Evolutionary conservation across 2,888 invertebrate species (phyloP).

Genomic region (Orthonevra nobilis): DNA sequence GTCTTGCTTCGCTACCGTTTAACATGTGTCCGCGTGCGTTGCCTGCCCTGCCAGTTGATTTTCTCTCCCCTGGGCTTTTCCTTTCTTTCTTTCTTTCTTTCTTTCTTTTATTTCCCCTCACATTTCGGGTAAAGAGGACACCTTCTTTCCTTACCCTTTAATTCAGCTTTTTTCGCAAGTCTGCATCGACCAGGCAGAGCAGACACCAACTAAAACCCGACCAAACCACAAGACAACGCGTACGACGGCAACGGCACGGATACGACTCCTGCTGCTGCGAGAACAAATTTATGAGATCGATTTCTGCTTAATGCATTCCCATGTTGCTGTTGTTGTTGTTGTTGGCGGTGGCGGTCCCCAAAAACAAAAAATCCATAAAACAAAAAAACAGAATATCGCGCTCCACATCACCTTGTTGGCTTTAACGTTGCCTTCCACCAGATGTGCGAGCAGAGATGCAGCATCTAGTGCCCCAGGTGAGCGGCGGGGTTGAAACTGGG

Average conservation of each 20-base stretch:
- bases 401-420: no score
- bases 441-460: conserved; percentile 41
- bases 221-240: conserved; percentile 61
- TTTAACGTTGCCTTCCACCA: no score
- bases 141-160: conserved; percentile 63
- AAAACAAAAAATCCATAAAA: no score
- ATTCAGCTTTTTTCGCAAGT: conserved; percentile 53
- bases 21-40: conserved; percentile 72
- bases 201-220: conserved; percentile 18
- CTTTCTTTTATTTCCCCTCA: conserved; percentile 36
- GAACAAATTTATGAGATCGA: conserved; percentile 80
- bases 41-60: no score
- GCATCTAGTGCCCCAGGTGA: no score
- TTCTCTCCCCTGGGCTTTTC: conserved; percentile 38
- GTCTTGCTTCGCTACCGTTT: conserved; percentile 71
- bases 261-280: conserved; percentile 71
- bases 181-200: conserved; percentile 60
- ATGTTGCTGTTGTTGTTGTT: conserved; percentile 77
- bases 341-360: conserved; percentile 37
- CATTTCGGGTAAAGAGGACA: conserved; percentile 27
- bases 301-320: conserved; percentile 80
- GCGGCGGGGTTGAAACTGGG: conserved; percentile 1
- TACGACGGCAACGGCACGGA: conserved; percentile 31
- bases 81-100: conserved; percentile 57
- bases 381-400: no score